Conservation (phyloP, 2,888 invertebrate species). For the Spodoptera littoralis region DNA sequence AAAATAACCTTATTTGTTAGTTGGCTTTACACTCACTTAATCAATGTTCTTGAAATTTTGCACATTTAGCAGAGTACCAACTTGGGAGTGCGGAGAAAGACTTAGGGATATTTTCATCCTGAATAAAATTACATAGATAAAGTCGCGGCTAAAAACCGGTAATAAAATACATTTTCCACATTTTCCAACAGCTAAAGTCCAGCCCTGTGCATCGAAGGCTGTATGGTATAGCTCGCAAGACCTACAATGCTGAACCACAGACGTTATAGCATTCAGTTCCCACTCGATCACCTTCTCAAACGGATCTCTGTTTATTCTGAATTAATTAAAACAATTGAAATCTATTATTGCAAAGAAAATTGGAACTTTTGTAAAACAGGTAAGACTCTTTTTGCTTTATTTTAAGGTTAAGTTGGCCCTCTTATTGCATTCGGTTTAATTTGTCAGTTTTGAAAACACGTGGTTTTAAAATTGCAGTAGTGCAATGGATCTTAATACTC, state of each 20-base stretch:
- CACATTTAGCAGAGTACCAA: too few relatives aligned
- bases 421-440: too few relatives aligned
- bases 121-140: neutral
- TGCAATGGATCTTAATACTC: too few relatives aligned
- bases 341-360: conserved; percentile 4
- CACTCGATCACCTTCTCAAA: conserved; percentile 72
- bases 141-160: neutral
- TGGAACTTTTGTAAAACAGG: conserved; percentile 9
- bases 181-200: conserved; percentile 52
- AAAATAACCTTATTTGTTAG: too few relatives aligned
- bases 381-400: conserved; percentile 18
- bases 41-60: too few relatives aligned
- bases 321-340: conserved; percentile 24
- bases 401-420: too few relatives aligned
- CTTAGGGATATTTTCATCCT: neutral
- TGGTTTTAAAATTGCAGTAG: too few relatives aligned
- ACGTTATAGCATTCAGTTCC: conserved; percentile 75
- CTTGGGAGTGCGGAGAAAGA: too few relatives aligned
- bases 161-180: neutral
- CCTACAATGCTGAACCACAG: conserved; percentile 82
- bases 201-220: conserved; percentile 79
- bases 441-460: neutral
- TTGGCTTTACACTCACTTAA: too few relatives aligned
- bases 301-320: conserved; percentile 62
- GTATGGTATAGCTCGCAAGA: conserved; percentile 72